A percentile compares a stretch with the other conserved stretches of the same genome.
Evolutionary conservation across 2,888 invertebrate genomes (phyloP).

Genomic region (Encarsia formosa): DNA sequence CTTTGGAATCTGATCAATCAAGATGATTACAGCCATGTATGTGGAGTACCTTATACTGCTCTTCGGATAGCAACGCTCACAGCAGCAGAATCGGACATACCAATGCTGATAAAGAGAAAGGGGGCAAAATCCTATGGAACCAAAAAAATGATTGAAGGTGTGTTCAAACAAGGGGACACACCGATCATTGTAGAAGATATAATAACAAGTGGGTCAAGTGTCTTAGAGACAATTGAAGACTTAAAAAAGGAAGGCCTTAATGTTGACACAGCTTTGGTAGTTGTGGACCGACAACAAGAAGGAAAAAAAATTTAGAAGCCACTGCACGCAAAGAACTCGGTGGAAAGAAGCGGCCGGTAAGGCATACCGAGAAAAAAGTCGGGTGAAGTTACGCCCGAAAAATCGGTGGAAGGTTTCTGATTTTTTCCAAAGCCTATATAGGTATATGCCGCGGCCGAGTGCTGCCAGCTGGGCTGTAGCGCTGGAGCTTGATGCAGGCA

Average conservation of each 20-base stretch:
- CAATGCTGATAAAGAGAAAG: slow-evolving; percentile 89
- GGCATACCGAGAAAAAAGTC: too few relatives aligned
- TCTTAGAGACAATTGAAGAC: slow-evolving; percentile 84
- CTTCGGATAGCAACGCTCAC: slow-evolving; percentile 88
- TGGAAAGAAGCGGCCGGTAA: slow-evolving; percentile 60
- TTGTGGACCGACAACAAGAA: slow-evolving; percentile 91
- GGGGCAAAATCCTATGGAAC: slow-evolving; percentile 95
- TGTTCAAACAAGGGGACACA: slow-evolving; percentile 68
- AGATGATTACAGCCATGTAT: slow-evolving; percentile 74
- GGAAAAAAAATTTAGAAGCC: slow-evolving; percentile 72
- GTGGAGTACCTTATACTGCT: slow-evolving; percentile 97
- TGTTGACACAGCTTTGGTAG: slow-evolving; percentile 76
- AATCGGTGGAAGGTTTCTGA: too few relatives aligned
- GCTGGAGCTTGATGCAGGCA: too few relatives aligned
- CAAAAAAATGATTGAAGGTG: slow-evolving; percentile 91
- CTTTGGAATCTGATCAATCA: too few relatives aligned
- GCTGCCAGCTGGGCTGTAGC: too few relatives aligned
- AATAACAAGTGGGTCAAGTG: slow-evolving; percentile 86
- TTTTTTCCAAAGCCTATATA: too few relatives aligned
- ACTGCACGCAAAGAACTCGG: too few relatives aligned
- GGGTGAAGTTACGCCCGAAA: too few relatives aligned
- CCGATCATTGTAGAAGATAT: slow-evolving; percentile 95
- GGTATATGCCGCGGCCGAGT: too few relatives aligned
- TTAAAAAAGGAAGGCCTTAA: slow-evolving; percentile 61
- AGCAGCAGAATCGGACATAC: slow-evolving; percentile 66